These are phyloP conservation scores for Oscheius sp. DNA, from an alignment of 2,888 invertebrate species.

Conservation along the genomic window DNA sequence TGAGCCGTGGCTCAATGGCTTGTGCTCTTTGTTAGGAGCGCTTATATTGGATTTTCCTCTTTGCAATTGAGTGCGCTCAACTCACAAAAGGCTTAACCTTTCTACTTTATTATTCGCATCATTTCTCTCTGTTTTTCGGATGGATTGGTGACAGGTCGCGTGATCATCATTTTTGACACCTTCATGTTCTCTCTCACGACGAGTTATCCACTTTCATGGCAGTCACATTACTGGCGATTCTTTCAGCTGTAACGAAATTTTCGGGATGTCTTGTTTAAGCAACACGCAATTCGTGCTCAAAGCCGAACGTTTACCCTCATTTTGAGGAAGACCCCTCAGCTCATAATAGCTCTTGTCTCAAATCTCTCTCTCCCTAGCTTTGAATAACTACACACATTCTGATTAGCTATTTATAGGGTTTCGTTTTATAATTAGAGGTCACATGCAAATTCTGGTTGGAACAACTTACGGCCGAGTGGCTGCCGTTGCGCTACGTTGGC, in stretches of 20 bases:
- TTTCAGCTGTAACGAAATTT: slow-evolving; percentile 23
- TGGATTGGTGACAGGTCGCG: not conserved
- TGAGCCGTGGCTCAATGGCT: not conserved
- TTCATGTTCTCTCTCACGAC: too few species aligned
- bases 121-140: not conserved
- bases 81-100: not conserved
- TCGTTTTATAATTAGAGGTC: not conserved
- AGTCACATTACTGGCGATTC: not conserved
- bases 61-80: slow-evolving; percentile 20
- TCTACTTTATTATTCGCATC: not conserved
- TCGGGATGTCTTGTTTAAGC: slow-evolving; percentile 23
- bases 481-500: slow-evolving; percentile 17
- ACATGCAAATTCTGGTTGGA: not conserved
- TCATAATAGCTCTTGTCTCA: not conserved
- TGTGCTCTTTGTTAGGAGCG: slow-evolving; percentile 21
- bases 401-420: not conserved
- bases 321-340: slow-evolving; percentile 3
- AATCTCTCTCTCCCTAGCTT: not conserved
- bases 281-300: slow-evolving; percentile 30
- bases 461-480: not conserved
- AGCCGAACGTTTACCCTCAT: slow-evolving; percentile 26
- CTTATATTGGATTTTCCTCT: slow-evolving; percentile 16
- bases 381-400: not conserved
- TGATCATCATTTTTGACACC: not conserved
- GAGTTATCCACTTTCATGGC: too few species aligned